Percentiles rank a stretch among this genome's conserved stretches.
Evolutionary conservation across 2,888 invertebrate genomes (phyloP).

Genomic region (Caenorhabditis sp.): DNA sequence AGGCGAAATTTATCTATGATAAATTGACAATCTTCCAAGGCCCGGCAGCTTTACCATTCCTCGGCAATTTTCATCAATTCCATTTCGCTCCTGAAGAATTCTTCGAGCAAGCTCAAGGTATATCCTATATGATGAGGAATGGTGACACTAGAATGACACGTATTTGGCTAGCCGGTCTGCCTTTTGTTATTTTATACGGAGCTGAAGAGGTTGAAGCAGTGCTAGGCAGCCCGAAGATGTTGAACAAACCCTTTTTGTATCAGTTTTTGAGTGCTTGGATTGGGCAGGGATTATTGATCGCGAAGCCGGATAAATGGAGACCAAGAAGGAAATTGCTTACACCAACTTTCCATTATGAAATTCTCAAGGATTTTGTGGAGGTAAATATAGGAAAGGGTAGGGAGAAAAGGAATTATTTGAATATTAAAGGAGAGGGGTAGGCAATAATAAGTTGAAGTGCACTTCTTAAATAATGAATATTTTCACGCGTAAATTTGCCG

Average conservation of each 20-base stretch:
- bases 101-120: conserved; percentile 69
- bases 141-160: conserved; percentile 58
- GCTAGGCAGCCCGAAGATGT: conserved; percentile 70
- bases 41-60: conserved; percentile 61
- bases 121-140: conserved; percentile 65
- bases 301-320: conserved; percentile 73
- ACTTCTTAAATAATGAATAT: too few relatives aligned
- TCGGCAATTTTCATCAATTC: conserved; percentile 69
- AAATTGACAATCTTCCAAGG: conserved; percentile 61
- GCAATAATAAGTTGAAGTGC: too few relatives aligned
- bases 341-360: conserved; percentile 74
- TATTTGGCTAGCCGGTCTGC: conserved; percentile 65
- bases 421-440: too few relatives aligned
- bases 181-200: conserved; percentile 70
- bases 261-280: conserved; percentile 74
- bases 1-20: conserved; percentile 44
- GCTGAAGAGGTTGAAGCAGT: conserved; percentile 70
- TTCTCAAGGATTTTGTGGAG: conserved; percentile 73
- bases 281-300: conserved; percentile 74
- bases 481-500: too few relatives aligned
- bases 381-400: too few relatives aligned
- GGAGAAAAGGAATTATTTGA: too few relatives aligned
- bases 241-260: conserved; percentile 73
- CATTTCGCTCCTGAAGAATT: conserved; percentile 68
- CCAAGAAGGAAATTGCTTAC: conserved; percentile 73